phyloP scores from a whole-genome alignment of 2,113 vertebrate species.

The Thryonomys swinderianus region DNA sequence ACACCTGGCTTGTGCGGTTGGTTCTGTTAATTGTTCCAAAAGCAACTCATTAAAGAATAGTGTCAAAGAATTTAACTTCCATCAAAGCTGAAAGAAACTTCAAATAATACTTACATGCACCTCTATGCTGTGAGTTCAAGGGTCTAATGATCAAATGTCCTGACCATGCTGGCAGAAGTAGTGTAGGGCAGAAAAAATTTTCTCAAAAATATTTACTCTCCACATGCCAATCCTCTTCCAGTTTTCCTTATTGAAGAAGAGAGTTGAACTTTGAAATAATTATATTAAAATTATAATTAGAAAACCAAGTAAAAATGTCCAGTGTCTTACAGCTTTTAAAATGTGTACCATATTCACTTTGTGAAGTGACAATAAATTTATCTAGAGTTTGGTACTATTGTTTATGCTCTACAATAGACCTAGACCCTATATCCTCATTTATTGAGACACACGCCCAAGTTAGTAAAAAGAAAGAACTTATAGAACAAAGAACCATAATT shows the following conservation, averaged over 20 bases:
- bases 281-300: constrained; percentile 39
- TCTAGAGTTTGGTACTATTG: neutral
- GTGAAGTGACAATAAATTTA: constrained; percentile 45
- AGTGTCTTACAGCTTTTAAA: constrained; percentile 12
- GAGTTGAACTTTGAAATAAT: constrained; percentile 24
- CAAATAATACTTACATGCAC: neutral
- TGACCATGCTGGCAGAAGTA: neutral
- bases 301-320: neutral
- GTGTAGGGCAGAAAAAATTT: neutral
- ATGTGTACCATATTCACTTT: neutral
- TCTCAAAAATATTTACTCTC: neutral
- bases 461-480: neutral
- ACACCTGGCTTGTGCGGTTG: constrained; percentile 7
- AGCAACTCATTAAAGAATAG: constrained; percentile 25
- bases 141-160: neutral
- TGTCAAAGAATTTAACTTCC: neutral
- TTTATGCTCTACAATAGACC: neutral
- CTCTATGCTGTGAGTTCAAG: neutral
- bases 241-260: constrained; percentile 6
- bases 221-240: accelerated
- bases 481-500: neutral
- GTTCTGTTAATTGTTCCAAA: constrained; percentile 43
- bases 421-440: neutral
- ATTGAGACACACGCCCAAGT: neutral
- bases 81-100: neutral